phyloP scores from a whole-genome alignment of 2,888 invertebrate genomes.

The Blastobasis lacticolella region DNA sequence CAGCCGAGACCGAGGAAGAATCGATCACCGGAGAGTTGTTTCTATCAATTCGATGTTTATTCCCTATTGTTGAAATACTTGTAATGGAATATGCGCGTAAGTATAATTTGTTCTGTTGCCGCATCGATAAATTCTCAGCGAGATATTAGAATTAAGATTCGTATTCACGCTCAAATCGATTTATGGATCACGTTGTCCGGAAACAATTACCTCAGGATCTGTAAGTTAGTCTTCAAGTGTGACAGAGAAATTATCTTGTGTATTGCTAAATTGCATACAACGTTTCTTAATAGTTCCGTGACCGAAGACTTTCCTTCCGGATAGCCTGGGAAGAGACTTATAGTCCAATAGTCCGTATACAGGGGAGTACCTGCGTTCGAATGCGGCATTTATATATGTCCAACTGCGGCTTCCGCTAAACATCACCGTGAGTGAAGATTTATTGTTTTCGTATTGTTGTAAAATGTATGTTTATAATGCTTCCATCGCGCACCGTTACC shows the following conservation, averaged over 20 bases:
- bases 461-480: neutral
- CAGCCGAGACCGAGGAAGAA: no score
- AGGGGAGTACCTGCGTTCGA: no score
- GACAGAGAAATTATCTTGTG: constrained; percentile 43
- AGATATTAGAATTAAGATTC: constrained; percentile 38
- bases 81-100: no score
- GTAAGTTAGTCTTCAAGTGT: constrained; percentile 29
- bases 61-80: no score
- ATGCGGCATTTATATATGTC: no score
- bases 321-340: no score
- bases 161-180: constrained; percentile 43
- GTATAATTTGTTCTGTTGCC: constrained; percentile 29
- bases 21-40: no score
- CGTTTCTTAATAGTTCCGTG: constrained; percentile 36
- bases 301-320: constrained; percentile 43
- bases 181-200: constrained; percentile 50
- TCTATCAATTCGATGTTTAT: no score
- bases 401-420: no score
- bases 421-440: no score
- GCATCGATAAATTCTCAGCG: constrained; percentile 38
- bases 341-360: no score
- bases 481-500: neutral
- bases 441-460: neutral
- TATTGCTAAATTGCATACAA: constrained; percentile 34
- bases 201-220: constrained; percentile 38